A percentile compares a stretch with the other conserved stretches of the same genome.
Evolutionary conservation across 2,113 vertebrate genomes (phyloP).

Genomic region (Turnix velox): DNA sequence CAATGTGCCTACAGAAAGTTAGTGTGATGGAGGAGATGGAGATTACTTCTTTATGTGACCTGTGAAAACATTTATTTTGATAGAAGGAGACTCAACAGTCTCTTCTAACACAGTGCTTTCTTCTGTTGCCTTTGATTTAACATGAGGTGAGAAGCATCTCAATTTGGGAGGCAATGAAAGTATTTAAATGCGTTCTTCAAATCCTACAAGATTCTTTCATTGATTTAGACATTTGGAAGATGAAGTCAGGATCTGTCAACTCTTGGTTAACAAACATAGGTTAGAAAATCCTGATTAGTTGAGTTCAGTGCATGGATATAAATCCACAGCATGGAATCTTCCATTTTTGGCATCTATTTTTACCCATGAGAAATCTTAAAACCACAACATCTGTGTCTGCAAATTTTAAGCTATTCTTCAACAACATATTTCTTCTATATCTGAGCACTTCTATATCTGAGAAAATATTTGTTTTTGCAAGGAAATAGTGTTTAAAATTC

Average conservation of each 20-base stretch:
- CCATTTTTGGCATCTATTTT: neutral
- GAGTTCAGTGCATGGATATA: neutral
- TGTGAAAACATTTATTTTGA: neutral
- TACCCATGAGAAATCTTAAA: neutral
- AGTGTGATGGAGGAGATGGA: fast-evolving
- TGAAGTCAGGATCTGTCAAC: neutral
- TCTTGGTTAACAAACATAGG: neutral
- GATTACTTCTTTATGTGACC: neutral
- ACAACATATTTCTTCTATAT: neutral
- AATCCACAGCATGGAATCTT: neutral
- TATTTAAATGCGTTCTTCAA: neutral
- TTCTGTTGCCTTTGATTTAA: neutral
- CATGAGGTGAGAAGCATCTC: neutral
- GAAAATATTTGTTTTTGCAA: neutral
- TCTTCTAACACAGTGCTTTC: neutral
- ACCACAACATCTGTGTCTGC: neutral
- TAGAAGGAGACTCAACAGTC: fast-evolving
- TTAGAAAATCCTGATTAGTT: neutral
- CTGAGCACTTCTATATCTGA: neutral
- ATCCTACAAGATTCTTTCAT: neutral
- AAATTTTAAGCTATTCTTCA: neutral
- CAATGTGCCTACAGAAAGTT: neutral
- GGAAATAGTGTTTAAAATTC: neutral
- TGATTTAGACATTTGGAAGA: neutral
- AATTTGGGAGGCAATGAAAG: neutral